Evolutionary conservation across 1,140 invertebrate genomes (phyloP).

Genomic region (Solen grandis): DNA sequence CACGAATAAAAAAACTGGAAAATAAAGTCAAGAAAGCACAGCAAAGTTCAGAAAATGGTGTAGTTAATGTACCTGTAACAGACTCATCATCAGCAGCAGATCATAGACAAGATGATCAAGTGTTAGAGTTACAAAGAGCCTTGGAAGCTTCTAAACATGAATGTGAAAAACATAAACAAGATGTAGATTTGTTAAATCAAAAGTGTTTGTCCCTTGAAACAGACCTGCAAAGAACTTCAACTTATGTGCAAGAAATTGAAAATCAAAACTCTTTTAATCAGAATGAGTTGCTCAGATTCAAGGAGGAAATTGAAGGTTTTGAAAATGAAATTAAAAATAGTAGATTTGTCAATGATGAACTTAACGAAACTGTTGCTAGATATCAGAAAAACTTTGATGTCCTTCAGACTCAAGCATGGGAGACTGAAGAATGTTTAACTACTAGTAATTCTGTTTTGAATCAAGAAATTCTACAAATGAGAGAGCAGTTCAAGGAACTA

Average conservation of each 20-base stretch:
- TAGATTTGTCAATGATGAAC: neutral
- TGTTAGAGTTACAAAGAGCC: neutral
- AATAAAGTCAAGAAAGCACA: slow-evolving; percentile 19
- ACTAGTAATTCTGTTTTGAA: neutral
- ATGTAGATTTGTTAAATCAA: slow-evolving; percentile 27
- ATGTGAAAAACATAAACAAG: slow-evolving; percentile 35
- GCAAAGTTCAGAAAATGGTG: neutral
- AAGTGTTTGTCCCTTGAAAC: neutral
- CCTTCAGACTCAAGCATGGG: neutral
- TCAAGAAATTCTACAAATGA: slow-evolving; percentile 14
- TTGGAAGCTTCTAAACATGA: slow-evolving; percentile 29
- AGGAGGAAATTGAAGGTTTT: neutral
- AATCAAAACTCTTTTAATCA: neutral
- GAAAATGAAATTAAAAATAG: slow-evolving; percentile 18
- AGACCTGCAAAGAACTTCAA: neutral
- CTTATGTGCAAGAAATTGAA: neutral
- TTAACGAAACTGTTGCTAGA: neutral
- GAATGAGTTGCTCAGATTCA: neutral
- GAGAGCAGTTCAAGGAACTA: slow-evolving; percentile 21
- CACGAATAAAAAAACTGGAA: slow-evolving; percentile 58
- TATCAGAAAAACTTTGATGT: slow-evolving; percentile 16
- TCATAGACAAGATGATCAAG: neutral
- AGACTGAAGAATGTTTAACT: slow-evolving; percentile 14
- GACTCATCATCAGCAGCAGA: neutral
- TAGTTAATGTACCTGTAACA: neutral